phyloP scores from a whole-genome alignment of 2,797 vertebrate genomes.

The Erithacus rubecula region DNA sequence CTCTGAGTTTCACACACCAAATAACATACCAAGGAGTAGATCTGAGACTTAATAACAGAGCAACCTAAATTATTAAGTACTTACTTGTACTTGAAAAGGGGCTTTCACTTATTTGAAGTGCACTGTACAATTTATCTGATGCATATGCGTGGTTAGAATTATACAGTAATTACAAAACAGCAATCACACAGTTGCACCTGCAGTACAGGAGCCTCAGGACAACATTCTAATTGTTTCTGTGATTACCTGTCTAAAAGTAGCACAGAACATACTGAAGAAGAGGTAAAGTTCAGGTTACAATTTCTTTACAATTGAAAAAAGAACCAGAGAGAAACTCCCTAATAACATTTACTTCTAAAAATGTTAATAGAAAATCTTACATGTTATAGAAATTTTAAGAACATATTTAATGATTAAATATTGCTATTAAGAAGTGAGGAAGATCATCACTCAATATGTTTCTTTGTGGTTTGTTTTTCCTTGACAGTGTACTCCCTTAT shows the following conservation, averaged over 20 bases:
- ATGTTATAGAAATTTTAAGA: not conserved
- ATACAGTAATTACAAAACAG: conserved; percentile 69
- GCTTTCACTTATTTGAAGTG: conserved; percentile 68
- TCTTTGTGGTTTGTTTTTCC: not conserved
- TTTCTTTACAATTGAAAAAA: not conserved
- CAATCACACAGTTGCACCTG: conserved; percentile 73
- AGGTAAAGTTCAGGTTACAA: conserved; percentile 51
- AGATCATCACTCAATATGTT: not conserved
- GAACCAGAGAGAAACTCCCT: fast-evolving
- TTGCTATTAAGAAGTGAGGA: not conserved
- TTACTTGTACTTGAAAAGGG: conserved; percentile 59
- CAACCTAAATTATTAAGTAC: conserved; percentile 51
- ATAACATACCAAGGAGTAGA: not conserved
- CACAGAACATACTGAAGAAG: conserved; percentile 42
- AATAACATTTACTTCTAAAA: not conserved
- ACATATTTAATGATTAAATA: not conserved
- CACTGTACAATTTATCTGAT: conserved; percentile 45
- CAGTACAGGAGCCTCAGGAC: conserved; percentile 65
- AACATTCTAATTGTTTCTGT: conserved; percentile 73
- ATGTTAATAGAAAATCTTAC: not conserved
- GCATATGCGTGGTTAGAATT: conserved; percentile 34
- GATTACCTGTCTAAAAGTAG: conserved; percentile 67
- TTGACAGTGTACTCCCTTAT: not conserved
- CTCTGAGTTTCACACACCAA: not conserved
- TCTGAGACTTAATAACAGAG: not conserved